phyloP scores from a whole-genome alignment of 2,888 invertebrate species.

The Fissipunctia ypsillon region DNA sequence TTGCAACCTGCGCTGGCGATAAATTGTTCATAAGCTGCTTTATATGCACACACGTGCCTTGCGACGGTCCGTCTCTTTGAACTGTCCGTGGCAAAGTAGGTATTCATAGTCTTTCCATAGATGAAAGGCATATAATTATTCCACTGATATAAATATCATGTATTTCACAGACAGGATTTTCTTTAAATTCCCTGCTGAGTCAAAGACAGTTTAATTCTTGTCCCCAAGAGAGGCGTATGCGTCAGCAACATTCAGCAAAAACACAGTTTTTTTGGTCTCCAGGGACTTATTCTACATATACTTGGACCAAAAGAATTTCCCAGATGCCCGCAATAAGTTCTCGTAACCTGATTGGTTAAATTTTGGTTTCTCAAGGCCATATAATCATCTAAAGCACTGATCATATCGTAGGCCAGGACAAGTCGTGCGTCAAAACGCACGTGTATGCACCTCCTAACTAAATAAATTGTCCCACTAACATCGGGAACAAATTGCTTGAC shows the following conservation, averaged over 20 bases:
- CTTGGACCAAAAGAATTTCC: background rate
- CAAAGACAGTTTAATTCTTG: conserved; percentile 19
- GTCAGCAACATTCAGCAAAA: conserved; percentile 11
- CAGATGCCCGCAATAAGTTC: background rate
- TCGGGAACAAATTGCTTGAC: conserved; percentile 80
- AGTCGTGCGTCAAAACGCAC: conserved; percentile 5
- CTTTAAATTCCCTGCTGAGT: background rate
- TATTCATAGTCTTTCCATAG: conserved; percentile 21
- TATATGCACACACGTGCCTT: conserved; percentile 35
- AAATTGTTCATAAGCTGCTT: conserved; percentile 59
- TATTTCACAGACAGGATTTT: background rate
- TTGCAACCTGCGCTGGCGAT: conserved; percentile 77
- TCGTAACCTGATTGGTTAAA: background rate
- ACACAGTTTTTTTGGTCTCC: background rate
- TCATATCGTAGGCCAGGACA: background rate
- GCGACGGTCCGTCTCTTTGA: conserved; percentile 30
- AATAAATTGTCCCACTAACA: conserved; percentile 79
- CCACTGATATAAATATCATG: background rate
- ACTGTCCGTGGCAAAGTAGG: conserved; percentile 4
- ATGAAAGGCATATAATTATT: conserved; percentile 4
- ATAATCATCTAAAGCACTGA: background rate
- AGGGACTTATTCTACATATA: background rate
- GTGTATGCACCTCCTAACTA: conserved; percentile 29
- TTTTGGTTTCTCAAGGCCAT: background rate
- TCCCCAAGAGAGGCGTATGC: conserved; percentile 1